phyloP scores from a whole-genome alignment of 2,888 invertebrate species.

The Xanthia icteritia region DNA sequence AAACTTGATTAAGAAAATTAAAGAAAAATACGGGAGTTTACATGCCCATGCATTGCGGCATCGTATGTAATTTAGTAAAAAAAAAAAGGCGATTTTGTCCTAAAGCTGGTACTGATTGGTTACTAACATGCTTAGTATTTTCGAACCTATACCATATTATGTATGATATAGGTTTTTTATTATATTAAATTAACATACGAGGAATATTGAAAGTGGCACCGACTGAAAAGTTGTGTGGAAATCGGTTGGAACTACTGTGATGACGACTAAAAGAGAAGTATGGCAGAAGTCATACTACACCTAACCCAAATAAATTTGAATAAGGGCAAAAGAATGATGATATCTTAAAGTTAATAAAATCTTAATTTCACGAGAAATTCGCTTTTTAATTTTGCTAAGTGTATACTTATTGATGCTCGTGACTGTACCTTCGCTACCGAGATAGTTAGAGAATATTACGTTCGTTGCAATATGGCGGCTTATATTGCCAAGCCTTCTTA shows the following conservation, averaged over 20 bases:
- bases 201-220: not conserved
- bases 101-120: too few species aligned
- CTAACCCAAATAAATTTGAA: not conserved
- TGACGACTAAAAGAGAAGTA: not conserved
- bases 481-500: conserved; percentile 13
- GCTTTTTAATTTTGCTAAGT: not conserved
- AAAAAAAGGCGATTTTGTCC: too few species aligned
- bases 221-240: not conserved
- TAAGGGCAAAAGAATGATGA: not conserved
- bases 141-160: too few species aligned
- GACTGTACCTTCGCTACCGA: conserved; percentile 23
- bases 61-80: too few species aligned
- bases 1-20: too few species aligned
- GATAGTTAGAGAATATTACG: conserved; percentile 2
- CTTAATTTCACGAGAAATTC: not conserved
- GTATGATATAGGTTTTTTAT: too few species aligned
- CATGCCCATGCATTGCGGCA: too few species aligned
- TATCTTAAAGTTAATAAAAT: too few species aligned
- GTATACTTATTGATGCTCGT: not conserved
- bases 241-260: too few species aligned
- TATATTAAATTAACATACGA: too few species aligned
- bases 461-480: conserved; percentile 30
- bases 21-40: too few species aligned
- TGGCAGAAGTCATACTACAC: not conserved
- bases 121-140: too few species aligned